A percentile compares a stretch with the other conserved stretches of the same genome.
These are phyloP conservation scores for Prietella phreatophila DNA, from an alignment of 2,113 vertebrate genomes.

Conservation along the genomic window DNA sequence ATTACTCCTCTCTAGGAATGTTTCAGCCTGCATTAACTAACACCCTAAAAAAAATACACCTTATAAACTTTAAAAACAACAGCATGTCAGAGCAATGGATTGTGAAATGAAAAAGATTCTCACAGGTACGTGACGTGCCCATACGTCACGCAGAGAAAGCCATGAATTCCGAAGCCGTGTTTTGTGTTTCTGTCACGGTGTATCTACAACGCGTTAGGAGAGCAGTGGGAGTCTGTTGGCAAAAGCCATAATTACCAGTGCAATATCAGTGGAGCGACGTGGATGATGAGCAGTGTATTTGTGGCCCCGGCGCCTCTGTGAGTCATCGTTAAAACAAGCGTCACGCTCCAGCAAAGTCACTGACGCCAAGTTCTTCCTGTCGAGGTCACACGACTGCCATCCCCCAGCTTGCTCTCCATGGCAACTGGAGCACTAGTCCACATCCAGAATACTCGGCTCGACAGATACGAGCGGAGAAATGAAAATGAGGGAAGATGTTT, in stretches of 20 bases:
- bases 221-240: slow-evolving; percentile 42
- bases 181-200: slow-evolving; percentile 7
- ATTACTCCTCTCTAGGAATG: slow-evolving; percentile 32
- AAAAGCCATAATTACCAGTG: slow-evolving; percentile 66
- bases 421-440: slow-evolving; percentile 62
- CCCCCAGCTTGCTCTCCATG: slow-evolving; percentile 62
- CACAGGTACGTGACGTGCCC: neutral
- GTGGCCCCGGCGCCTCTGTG: slow-evolving; percentile 27
- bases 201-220: slow-evolving; percentile 52
- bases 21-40: slow-evolving; percentile 17
- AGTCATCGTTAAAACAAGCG: slow-evolving; percentile 41
- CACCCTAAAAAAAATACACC: neutral
- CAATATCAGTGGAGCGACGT: slow-evolving; percentile 56
- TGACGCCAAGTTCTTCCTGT: slow-evolving; percentile 13
- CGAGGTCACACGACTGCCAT: slow-evolving; percentile 52
- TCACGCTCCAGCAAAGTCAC: slow-evolving; percentile 48
- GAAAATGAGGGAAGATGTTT: slow-evolving; percentile 25
- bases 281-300: slow-evolving; percentile 5
- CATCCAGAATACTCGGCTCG: slow-evolving; percentile 42
- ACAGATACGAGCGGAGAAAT: slow-evolving; percentile 6
- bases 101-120: neutral
- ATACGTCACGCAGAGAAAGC: neutral
- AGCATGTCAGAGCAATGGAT: neutral
- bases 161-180: neutral
- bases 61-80: neutral